Evolutionary conservation across 2,888 invertebrate genomes (phyloP), one percentile per base, ranked within the genome.

Genomic region (Petrophora chlorosata): DNA sequence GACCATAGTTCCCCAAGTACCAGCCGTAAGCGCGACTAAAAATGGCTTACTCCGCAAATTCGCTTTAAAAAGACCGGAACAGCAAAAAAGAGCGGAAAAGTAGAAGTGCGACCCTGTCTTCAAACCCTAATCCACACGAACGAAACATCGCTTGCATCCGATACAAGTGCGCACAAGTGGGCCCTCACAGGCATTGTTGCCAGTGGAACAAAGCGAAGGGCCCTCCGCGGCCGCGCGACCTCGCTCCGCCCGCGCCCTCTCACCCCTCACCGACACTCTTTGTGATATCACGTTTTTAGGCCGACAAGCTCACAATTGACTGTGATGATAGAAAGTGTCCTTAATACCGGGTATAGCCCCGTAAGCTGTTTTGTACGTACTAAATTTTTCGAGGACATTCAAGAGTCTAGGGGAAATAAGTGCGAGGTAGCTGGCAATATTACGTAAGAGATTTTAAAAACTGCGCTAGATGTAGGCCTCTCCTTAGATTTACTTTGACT

Each of bases 271-370:
- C 78, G 79, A 76, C 74, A 83, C 79, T 85, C 85, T 87, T 87
- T 87, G 84, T 85, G 79, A 74, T 77, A 85, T 76, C 88, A 85
- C 86, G 87, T 86, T 87, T 85, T 88, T 84, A 86, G 82, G 81
- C 76, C 81, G 71, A 71, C 69, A 61, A 64, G 59, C 61, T 64
- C 64, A 70, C 73, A 74, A 81, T 81, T 75, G 78, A 74, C 74
- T 76, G 72, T 72, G 70, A 74, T 76, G 73, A 73, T 76, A 73
- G 70, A 73, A 74, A 76, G 75, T 72, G 66, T 67, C 67, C 70
- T 65, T 60, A 60, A 61, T 59, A 61, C 62, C 63, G 62, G 58
- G 61, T 56, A 62, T 57, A 59, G 44, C 58, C 56, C 59, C 64
- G 64, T 55, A 48, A 48, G 50, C 52, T 44, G 49, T 50, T 50